Conservation (phyloP, 1,140 invertebrate genomes). For the Protaetia brevitarsis region DNA sequence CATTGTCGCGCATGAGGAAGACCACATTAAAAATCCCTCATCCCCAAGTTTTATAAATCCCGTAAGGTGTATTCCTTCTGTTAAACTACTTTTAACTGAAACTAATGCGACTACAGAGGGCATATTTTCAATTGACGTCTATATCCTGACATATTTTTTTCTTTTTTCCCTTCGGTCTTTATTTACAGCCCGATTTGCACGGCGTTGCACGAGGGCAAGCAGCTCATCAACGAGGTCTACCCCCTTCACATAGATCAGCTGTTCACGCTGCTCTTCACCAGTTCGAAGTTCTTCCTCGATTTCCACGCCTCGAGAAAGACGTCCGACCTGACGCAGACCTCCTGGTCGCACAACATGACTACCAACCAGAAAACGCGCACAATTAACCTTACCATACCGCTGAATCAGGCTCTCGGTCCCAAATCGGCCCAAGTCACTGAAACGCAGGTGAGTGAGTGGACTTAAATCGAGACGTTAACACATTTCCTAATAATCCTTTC, state of each 20-base stretch:
- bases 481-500: too few relatives aligned
- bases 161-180: slow-evolving; percentile 11
- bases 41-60: too few relatives aligned
- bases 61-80: too few relatives aligned
- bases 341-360: slow-evolving; percentile 69
- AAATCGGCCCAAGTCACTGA: slow-evolving; percentile 83
- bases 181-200: slow-evolving; percentile 54
- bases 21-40: too few relatives aligned
- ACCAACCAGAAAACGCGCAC: slow-evolving; percentile 72
- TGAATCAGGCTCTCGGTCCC: slow-evolving; percentile 81
- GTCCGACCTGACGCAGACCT: slow-evolving; percentile 66
- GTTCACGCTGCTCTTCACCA: slow-evolving; percentile 90
- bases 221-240: slow-evolving; percentile 70
- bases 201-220: slow-evolving; percentile 73
- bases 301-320: slow-evolving; percentile 78
- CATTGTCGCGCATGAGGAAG: too few relatives aligned
- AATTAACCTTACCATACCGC: slow-evolving; percentile 74
- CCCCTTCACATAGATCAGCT: slow-evolving; percentile 84
- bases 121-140: too few relatives aligned
- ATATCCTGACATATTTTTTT: neutral
- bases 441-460: slow-evolving; percentile 80
- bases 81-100: too few relatives aligned
- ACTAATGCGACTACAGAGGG: too few relatives aligned
- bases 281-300: slow-evolving; percentile 84
- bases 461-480: too few relatives aligned